These are phyloP conservation scores for Hypena proboscidalis DNA, from an alignment of 2,888 invertebrate species.

Conservation along the genomic window DNA sequence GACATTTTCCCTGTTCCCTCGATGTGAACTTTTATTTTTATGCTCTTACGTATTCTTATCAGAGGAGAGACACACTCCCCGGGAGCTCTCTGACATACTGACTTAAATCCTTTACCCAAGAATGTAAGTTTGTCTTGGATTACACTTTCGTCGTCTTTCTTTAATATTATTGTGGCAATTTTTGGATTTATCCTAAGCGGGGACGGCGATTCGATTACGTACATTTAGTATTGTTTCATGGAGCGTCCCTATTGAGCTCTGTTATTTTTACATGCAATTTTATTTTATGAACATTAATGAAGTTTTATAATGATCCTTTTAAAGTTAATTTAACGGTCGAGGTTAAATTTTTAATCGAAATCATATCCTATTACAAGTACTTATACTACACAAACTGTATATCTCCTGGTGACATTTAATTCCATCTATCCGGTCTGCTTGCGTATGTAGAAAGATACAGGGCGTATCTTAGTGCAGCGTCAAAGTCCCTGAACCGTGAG, in stretches of 20 bases:
- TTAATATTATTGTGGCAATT: constrained; percentile 51
- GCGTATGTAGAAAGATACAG: constrained; percentile 9
- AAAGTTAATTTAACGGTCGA: too few relatives aligned
- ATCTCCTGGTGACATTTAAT: too few relatives aligned
- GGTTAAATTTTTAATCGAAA: too few relatives aligned
- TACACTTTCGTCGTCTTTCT: constrained; percentile 55
- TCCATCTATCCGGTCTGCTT: too few relatives aligned
- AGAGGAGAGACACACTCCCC: constrained; percentile 77
- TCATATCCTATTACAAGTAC: too few relatives aligned
- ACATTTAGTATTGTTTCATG: neutral
- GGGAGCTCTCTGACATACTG: constrained; percentile 79
- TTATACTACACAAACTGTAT: too few relatives aligned
- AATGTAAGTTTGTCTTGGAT: constrained; percentile 67
- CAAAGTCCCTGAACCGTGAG: constrained; percentile 42
- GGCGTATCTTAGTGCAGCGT: constrained; percentile 22
- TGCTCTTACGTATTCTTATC: constrained; percentile 84
- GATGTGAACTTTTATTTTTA: constrained; percentile 85
- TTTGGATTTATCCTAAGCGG: constrained; percentile 32
- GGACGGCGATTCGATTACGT: constrained; percentile 15
- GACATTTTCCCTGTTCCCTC: constrained; percentile 81
- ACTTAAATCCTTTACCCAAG: constrained; percentile 74
- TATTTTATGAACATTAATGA: too few relatives aligned
- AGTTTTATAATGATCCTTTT: too few relatives aligned
- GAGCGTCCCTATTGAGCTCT: too few relatives aligned
- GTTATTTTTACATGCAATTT: too few relatives aligned